These are phyloP conservation scores for Arge pagana DNA, from an alignment of 2,888 invertebrate genomes.

Conservation along the genomic window DNA sequence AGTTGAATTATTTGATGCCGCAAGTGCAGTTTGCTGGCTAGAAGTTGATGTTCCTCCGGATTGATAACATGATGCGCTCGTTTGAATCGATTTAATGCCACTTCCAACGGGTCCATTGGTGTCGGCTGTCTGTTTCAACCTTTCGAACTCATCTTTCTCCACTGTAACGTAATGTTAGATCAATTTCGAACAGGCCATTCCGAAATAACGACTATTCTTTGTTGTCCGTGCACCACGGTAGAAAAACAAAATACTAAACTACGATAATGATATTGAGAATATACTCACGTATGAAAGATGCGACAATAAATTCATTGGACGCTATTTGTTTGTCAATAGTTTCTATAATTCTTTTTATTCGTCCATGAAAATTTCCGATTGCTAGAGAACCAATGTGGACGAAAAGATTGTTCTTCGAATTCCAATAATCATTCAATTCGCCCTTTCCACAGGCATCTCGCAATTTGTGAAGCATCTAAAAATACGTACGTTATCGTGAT, in stretches of 20 bases:
- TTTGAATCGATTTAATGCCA: too few species aligned
- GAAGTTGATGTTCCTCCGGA: too few species aligned
- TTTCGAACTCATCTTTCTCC: not conserved
- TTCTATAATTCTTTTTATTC: slow-evolving; percentile 31
- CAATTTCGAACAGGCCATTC: not conserved
- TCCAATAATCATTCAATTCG: slow-evolving; percentile 61
- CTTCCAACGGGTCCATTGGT: not conserved
- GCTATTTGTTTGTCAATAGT: slow-evolving; percentile 27
- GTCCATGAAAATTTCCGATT: slow-evolving; percentile 25
- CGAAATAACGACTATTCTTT: too few species aligned
- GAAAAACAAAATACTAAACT: too few species aligned
- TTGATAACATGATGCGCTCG: too few species aligned
- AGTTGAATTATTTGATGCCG: too few species aligned
- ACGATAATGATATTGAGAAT: too few species aligned
- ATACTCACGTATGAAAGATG: slow-evolving; percentile 48
- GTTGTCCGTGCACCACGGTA: too few species aligned
- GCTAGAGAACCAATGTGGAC: slow-evolving; percentile 14
- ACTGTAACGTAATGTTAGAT: slow-evolving; percentile 7
- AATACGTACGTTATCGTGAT: too few species aligned
- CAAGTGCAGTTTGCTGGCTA: too few species aligned
- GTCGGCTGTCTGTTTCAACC: too few species aligned
- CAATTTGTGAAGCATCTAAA: slow-evolving; percentile 58
- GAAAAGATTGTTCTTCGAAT: slow-evolving; percentile 59
- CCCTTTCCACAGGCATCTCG: slow-evolving; percentile 45
- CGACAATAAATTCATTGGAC: slow-evolving; percentile 42